Base-by-base conservation (phyloP, 2,113 vertebrate species). In the Vidua chalybeata region DNA sequence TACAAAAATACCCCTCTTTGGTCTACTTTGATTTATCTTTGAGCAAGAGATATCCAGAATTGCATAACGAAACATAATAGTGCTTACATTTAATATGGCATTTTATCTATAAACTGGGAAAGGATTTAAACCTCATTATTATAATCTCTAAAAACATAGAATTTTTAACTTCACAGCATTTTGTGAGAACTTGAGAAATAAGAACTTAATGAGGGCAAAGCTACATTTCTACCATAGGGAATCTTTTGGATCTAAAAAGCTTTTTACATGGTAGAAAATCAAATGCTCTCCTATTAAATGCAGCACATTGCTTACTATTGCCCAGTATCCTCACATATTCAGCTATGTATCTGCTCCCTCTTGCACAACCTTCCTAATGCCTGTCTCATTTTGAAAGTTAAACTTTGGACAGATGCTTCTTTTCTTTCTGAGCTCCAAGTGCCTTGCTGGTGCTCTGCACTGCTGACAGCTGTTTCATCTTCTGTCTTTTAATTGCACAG, bases 1-100 rank as follows among this genome's bases (percentile, higher is more conserved):
- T 63, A 78, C 39, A 72, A 77, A 92, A 74, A 63, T 20, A 24
- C 15, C 63, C 21, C 20, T 87, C 82, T 91, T 87, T 19, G 89
- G 83, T 63, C 87, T 94, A 4, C 80, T 89, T 61, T 61, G 84
- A 96, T 94, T 91, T 91, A 78, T 87, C 81, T 87, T 48, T 8
- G 2, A 79, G 71, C 2, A 27, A 93, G 46, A 89, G 55, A 46
- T 62, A 72, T 81, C 69, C 80, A 48, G 80, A 75, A 75, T 15
- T 61, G 41, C 48, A 10, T 61, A 90, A 95, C 1, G 0, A 46
- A 91, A 72, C 24, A 31, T 41, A 91, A 51, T 33, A 21, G 66
- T 33, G 41, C 64, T 74, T 68, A 33, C n/a, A 54, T 26, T 84
- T 81, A 49, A 54, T 17, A 30, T 5, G 7, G 45, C 10, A 49